These are phyloP conservation scores for Meandrusa payeni DNA, from an alignment of 2,888 invertebrate genomes.

Conservation along the genomic window DNA sequence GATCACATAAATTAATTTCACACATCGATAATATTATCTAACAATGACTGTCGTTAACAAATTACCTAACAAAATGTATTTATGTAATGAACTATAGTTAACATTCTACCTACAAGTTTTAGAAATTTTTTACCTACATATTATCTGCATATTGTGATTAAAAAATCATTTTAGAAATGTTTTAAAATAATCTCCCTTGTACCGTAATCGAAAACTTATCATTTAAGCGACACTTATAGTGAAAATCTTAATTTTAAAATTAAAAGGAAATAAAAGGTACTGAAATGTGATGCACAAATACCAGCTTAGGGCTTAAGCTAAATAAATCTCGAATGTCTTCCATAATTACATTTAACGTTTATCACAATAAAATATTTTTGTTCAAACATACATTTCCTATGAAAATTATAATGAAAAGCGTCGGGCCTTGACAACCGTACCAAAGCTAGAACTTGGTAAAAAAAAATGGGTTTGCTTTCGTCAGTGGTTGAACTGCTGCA, in stretches of 20 bases:
- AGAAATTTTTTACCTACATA: conserved; percentile 55
- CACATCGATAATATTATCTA: conserved; percentile 65
- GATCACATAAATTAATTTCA: conserved; percentile 63
- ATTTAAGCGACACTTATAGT: conserved; percentile 62
- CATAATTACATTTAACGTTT: conserved; percentile 30
- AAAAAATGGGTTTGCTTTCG: too few species aligned
- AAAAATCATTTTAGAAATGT: conserved; percentile 70
- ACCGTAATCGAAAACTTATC: conserved; percentile 59
- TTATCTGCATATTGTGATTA: conserved; percentile 57
- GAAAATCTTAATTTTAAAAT: conserved; percentile 39
- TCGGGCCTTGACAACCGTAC: conserved; percentile 21
- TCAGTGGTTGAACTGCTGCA: too few species aligned
- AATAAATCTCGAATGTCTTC: conserved; percentile 38
- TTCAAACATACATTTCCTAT: conserved; percentile 31
- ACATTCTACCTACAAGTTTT: conserved; percentile 62
- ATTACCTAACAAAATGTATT: conserved; percentile 63
- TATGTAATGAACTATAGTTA: conserved; percentile 54
- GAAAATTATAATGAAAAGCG: conserved; percentile 6
- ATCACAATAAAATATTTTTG: conserved; percentile 35
- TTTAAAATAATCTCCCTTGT: conserved; percentile 69
- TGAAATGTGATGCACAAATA: conserved; percentile 32
- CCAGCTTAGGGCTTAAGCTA: conserved; percentile 30
- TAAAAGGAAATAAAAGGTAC: conserved; percentile 30
- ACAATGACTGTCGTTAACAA: conserved; percentile 69
- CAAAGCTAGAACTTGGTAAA: too few species aligned